Evolutionary conservation across 2,797 vertebrate species (phyloP).

Genomic region (Myripristis jacobus): DNA sequence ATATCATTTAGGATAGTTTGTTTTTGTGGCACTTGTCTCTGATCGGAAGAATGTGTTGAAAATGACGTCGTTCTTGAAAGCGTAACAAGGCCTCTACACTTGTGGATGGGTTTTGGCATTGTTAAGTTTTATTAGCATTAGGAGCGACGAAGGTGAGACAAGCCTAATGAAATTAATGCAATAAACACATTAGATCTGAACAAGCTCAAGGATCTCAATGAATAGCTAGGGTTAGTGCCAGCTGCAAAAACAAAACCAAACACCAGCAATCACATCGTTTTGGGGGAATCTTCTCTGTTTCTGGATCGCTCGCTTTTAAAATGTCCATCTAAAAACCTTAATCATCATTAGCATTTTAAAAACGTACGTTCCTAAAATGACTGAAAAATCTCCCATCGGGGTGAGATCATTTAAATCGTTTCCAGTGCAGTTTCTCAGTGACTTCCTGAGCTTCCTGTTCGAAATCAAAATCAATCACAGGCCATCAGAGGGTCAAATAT

Average conservation of each 20-base stretch:
- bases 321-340: conserved; percentile 47
- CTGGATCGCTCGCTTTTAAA: conserved; percentile 40
- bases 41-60: conserved; percentile 43
- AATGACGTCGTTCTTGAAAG: conserved; percentile 58
- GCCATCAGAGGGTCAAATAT: too few relatives aligned
- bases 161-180: conserved; percentile 56
- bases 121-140: conserved; percentile 49
- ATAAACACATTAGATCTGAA: conserved; percentile 32
- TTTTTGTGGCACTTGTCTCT: neutral
- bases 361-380: too few relatives aligned
- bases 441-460: too few relatives aligned
- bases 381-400: too few relatives aligned
- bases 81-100: conserved; percentile 13
- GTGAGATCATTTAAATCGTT: too few relatives aligned
- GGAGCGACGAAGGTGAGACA: conserved; percentile 50
- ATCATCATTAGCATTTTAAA: too few relatives aligned
- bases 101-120: too few relatives aligned
- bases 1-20: neutral
- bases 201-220: neutral
- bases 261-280: conserved; percentile 7
- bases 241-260: conserved; percentile 41
- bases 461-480: too few relatives aligned
- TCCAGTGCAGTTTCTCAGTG: too few relatives aligned
- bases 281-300: conserved; percentile 14
- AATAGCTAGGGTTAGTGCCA: conserved; percentile 60